Conservation (phyloP, 2,888 invertebrate genomes). For the Prionchulus punctatus region DNA sequence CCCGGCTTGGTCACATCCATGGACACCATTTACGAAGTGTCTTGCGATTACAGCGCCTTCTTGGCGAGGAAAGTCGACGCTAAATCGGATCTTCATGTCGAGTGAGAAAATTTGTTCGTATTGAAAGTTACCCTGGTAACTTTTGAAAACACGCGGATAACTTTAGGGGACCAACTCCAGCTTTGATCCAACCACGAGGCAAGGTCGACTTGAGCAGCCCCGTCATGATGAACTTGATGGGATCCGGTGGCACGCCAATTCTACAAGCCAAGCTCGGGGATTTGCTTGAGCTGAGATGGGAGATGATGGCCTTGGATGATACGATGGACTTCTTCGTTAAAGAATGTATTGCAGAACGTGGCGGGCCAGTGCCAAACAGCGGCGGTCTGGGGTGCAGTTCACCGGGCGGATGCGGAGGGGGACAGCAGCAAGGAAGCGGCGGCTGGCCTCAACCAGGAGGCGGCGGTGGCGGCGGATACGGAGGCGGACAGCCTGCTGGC, state of each 20-base stretch:
- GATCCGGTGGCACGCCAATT: conserved; percentile 15
- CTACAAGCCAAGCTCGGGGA: conserved; percentile 29
- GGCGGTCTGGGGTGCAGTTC: too few species aligned
- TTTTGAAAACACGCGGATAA: not conserved
- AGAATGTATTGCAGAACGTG: conserved; percentile 26
- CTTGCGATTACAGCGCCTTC: conserved; percentile 25
- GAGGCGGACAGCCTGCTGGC: too few species aligned
- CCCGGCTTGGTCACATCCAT: conserved; percentile 30
- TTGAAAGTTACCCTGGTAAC: not conserved
- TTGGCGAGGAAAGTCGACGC: conserved; percentile 26
- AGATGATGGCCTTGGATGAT: conserved; percentile 32
- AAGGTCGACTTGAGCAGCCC: conserved; percentile 31
- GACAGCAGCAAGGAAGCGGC: too few species aligned
- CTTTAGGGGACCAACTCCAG: conserved; percentile 26
- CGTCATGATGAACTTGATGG: conserved; percentile 28
- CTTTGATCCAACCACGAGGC: conserved; percentile 29
- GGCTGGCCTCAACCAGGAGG: not conserved
- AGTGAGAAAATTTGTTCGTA: conserved; percentile 15
- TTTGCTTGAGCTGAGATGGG: conserved; percentile 30
- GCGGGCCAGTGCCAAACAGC: conserved; percentile 18
- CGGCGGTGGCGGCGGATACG: not conserved
- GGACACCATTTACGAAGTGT: conserved; percentile 28
- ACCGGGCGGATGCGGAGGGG: too few species aligned
- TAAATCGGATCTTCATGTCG: conserved; percentile 27
- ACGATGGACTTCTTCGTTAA: conserved; percentile 31